Base-by-base conservation (phyloP, 2,113 vertebrate genomes). In the Zootoca vivipara region DNA sequence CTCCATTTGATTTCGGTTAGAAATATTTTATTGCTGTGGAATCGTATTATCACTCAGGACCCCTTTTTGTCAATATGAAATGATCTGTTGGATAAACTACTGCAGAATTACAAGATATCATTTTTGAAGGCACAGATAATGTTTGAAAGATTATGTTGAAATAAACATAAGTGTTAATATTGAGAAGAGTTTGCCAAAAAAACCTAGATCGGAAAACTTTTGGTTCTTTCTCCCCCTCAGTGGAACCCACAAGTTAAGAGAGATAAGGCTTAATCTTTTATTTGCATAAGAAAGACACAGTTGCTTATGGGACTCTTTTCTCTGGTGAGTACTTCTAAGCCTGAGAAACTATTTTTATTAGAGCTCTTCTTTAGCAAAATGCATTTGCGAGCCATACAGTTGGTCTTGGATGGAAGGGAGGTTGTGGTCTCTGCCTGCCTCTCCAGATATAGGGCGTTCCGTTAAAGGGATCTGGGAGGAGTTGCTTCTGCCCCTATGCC, bases 21-120 rank as follows among this genome's bases (percentile, higher is more conserved):
- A 89, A 87, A 28, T 74, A 35, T 24, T 87, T 87, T 72, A 84
- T 30, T 86, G 22, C 78, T 72, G 67, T 82, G 90, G 9, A 85
- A 90, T 77, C 89, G 90, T 52, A 85, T 64, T 88, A 30, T 4
- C 30, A 64, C 5, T 30, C 13, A 64, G 30, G 62, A 87, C 78
- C 88, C 30, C 82, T 90, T 38, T 52, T 28, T 16, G 74, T 8
- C 1, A 1, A 4, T 87, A 64, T 33, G 26, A 6, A 85, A 73
- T 74, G 62, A 87, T 2, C 38, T 74, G 26, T 85, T 75, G 88
- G 85, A 91, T 84, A 79, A 13, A 81, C 28, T 1, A 3, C 42
- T 15, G 0, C n/a, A 28, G 16, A 85, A 72, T 89, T 28, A 33
- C 5, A 86, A 18, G 28, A 33, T 35, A 42, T 5, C 12, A 35